Percentiles rank a stretch among this genome's conserved stretches.
Evolutionary conservation across 2,888 invertebrate genomes (phyloP).

Genomic region (Aricia artaxerxes): DNA sequence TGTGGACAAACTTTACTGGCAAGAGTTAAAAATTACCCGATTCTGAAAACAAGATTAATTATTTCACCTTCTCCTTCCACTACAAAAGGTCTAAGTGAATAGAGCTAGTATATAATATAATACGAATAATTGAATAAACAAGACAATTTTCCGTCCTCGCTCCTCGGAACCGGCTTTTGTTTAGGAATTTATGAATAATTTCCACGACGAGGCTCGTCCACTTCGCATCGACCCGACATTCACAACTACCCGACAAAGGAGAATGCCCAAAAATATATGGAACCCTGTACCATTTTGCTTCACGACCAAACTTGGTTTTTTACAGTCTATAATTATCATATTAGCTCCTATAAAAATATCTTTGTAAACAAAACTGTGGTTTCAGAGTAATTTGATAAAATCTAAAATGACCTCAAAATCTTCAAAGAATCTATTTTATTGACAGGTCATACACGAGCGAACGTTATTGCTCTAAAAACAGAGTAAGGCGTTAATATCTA

Average conservation of each 20-base stretch:
- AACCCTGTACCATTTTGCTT: too few relatives aligned
- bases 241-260: neutral
- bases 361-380: too few relatives aligned
- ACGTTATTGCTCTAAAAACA: too few relatives aligned
- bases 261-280: too few relatives aligned
- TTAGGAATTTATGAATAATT: slow-evolving; percentile 34
- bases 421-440: too few relatives aligned
- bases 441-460: too few relatives aligned
- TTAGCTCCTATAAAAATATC: too few relatives aligned
- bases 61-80: neutral
- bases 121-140: neutral
- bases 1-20: neutral
- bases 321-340: too few relatives aligned
- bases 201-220: neutral
- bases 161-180: slow-evolving; percentile 23
- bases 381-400: too few relatives aligned
- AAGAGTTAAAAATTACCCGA: neutral
- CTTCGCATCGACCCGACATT: neutral
- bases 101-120: neutral
- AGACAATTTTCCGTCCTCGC: slow-evolving; percentile 24
- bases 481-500: too few relatives aligned
- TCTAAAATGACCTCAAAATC: too few relatives aligned
- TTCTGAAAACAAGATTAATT: neutral
- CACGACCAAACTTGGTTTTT: too few relatives aligned
- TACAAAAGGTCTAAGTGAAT: neutral